phyloP scores from a whole-genome alignment of 2,797 vertebrate species.

The Parambassis ranga region DNA sequence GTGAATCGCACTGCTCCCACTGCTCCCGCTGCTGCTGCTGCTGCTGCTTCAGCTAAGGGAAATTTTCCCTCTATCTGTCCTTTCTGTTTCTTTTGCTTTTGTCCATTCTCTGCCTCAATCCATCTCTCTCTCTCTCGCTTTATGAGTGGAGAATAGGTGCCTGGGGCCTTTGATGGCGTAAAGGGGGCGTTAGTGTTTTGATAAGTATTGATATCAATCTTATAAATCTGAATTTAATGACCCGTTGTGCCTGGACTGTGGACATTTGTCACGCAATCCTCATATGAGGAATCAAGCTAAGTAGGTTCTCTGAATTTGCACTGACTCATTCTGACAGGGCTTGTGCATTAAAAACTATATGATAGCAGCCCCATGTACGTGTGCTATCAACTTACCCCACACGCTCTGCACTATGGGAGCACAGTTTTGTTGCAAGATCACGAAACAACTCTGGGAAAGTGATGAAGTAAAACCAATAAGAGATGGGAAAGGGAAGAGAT shows the following conservation, averaged over 20 bases:
- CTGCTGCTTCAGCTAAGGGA: conserved; percentile 43
- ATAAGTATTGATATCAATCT: conserved; percentile 75
- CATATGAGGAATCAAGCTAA: conserved; percentile 60
- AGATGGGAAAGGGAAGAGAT: conserved; percentile 9
- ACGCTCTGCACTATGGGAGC: neutral
- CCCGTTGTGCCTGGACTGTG: conserved; percentile 43
- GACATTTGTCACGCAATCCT: conserved; percentile 65
- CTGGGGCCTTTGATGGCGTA: conserved; percentile 50
- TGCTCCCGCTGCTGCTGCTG: conserved; percentile 7
- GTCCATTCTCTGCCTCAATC: conserved; percentile 42
- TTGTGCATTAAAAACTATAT: conserved; percentile 11
- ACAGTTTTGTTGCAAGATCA: neutral
- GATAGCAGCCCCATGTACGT: conserved; percentile 9
- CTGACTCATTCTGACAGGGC: conserved; percentile 34
- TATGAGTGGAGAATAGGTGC: conserved; percentile 46
- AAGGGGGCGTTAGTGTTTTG: conserved; percentile 68
- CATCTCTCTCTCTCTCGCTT: conserved; percentile 41
- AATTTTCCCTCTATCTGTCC: conserved; percentile 37
- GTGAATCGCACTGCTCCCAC: conserved; percentile 42
- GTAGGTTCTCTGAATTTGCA: conserved; percentile 48
- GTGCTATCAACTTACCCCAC: conserved; percentile 14
- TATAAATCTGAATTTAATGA: conserved; percentile 75
- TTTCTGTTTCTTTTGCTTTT: conserved; percentile 35
- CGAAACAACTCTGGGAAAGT: neutral
- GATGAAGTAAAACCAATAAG: conserved; percentile 1